Base-by-base conservation (phyloP, 2,113 vertebrate species). In the Chaetura pelagica region DNA sequence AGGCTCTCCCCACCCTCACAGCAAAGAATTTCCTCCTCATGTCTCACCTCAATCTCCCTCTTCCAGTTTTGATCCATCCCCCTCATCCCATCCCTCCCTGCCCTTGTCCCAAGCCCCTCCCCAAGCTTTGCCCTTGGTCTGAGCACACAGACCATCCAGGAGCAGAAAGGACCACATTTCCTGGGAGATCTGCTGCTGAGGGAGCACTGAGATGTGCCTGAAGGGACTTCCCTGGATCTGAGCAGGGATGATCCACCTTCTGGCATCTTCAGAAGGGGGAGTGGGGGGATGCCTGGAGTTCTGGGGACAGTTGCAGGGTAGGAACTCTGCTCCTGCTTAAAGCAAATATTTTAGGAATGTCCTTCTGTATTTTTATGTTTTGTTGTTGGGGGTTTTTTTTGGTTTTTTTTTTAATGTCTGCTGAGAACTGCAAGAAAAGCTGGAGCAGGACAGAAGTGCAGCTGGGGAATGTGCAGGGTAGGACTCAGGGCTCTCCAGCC, bases 371-470 rank as follows among this genome's bases (percentile, higher is more conserved):
- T 64, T 91, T 91, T 72, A 17, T 74, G 5, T 78, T 13, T 20
- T 12, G 20, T 23, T 38, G 38, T 38, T n/a, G n/a, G 38, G 7
- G 38, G 38, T 38, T 38, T 14, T 23, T 38, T 35, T 46, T 55
- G 10, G 20, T 14, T 22, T 38, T n/a, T 46, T 42, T 40, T 22
- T 38, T 5, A 98, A 98, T 99, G 74, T 98, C 98, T 79, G 98
- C 98, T 71, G 98, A 99, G 96, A 98, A 94, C 3, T 96, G 98
- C 84, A 98, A 98, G 96, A 99, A 99, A 98, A 99, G 97, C 89
- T 93, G 99, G n/a, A 98, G 98, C 54, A 94, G 96, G 51, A 99
- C 99, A 98, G 98, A 97, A 62, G 98, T 98, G 94, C 97, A 99
- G 78, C 98, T 99, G 93, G 94, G 97, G 74, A 97, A 81, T 19